Base-by-base conservation (phyloP, 2,113 vertebrate species). In the Scortum barcoo region DNA sequence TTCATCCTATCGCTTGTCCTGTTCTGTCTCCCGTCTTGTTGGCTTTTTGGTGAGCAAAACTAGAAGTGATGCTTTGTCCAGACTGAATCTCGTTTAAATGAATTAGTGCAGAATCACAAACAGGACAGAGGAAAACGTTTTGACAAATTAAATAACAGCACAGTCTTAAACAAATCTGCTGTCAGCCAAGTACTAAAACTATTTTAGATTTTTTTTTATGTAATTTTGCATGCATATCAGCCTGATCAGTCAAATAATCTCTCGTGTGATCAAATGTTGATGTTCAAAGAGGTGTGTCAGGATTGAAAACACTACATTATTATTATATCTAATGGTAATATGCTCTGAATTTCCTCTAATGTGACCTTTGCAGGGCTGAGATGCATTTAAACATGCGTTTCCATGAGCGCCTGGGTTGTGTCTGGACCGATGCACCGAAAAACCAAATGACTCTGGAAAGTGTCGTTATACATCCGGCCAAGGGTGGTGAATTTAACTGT, bases 401-500 rank as follows among this genome's bases (percentile, higher is more conserved):
- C 40, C 40, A 20, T 53, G 48, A 72, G 5, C 16, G 50, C 57
- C 58, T 48, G 12, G 22, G n/a, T 51, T 44, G 36, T 20, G 24
- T 68, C 62, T 48, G 80, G 65, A 14, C 17, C 33, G 13, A 26
- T 63, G 63, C 54, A 38, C 56, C 61, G n/a, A 53, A 53, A 83
- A 33, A 28, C 12, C 11, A 0, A 48, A 73, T 19, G 17, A 24
- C 60, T 62, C 66, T n/a, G 56, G 42, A 20, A 46, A 19, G 73
- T 58, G 48, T 44, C 71, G 36, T 76, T 68, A 75, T 40, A 60
- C 44, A 58, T 87, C 67, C 56, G 48, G 19, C 46, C 46, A 46
- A 83, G 56, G 67, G 77, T 51, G 33, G 70, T 40, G 65, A 90
- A 90, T 87, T 75, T 16, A 60, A 50, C 40, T 62, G 86, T 86